phyloP scores from a whole-genome alignment of 2,888 invertebrate species.

The Pantelozetes paolii region DNA sequence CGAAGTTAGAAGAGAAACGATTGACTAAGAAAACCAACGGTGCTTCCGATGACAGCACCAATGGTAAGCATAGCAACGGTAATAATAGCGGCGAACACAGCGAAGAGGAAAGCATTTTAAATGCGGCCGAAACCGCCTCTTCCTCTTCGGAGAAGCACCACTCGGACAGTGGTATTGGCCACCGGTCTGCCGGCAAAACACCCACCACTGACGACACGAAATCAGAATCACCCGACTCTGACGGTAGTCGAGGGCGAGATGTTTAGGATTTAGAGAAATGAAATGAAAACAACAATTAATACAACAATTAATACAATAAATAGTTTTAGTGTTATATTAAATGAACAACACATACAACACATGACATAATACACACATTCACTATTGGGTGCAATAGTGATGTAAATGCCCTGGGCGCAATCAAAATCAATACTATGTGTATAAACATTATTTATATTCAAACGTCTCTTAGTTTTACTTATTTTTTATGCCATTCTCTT shows the following conservation, averaged over 20 bases:
- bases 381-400: slow-evolving; percentile 4
- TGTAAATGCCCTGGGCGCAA: slow-evolving; percentile 35
- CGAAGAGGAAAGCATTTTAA: slow-evolving; percentile 32
- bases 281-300: neutral
- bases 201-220: slow-evolving; percentile 36
- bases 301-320: neutral
- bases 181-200: slow-evolving; percentile 10
- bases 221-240: slow-evolving; percentile 20
- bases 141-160: slow-evolving; percentile 24
- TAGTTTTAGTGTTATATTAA: neutral
- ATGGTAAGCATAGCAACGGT: slow-evolving; percentile 39
- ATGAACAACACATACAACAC: neutral
- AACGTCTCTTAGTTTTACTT: slow-evolving; percentile 3
- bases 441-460: slow-evolving; percentile 7
- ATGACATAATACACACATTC: neutral
- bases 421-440: slow-evolving; percentile 29
- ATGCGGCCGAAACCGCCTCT: slow-evolving; percentile 29
- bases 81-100: neutral
- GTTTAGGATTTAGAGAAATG: slow-evolving; percentile 16
- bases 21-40: slow-evolving; percentile 3
- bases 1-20: slow-evolving; percentile 53
- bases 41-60: slow-evolving; percentile 36
- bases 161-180: slow-evolving; percentile 14
- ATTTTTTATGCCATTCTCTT: neutral
- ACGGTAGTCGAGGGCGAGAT: slow-evolving; percentile 26